Evolutionary conservation across 2,113 vertebrate species (phyloP), one percentile per base, ranked within the genome.

Genomic region (Meleagris gallopavo): DNA sequence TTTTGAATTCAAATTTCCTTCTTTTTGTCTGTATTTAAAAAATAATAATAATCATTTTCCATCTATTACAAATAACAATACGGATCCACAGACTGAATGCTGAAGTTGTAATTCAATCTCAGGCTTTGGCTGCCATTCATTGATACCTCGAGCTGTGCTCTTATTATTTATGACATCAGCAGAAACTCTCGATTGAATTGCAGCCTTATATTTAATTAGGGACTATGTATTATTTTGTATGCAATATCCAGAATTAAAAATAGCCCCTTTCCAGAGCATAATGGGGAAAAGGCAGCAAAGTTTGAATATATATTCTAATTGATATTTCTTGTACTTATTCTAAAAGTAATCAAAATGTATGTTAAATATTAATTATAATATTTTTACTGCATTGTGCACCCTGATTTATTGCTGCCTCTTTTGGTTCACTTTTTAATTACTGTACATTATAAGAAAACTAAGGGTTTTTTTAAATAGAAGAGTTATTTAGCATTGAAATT

Each of bases 291-390:
- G 95, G 96, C 95, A 97, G 96, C 95, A 97, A 98, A 97, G 94
- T 97, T 97, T 98, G 97, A 98, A 98, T 98, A 98, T 98, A 98
- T 97, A 98, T 96, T 97, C 97, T 98, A 98, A 98, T 98, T 98
- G 98, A 97, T 98, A 98, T 98, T 98, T 98, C 98, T 97, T 97
- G 97, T 97, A 97, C 97, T 97, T 97, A 97, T 92, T 97, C 97
- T 97, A 96, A 98, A 98, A 98, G 97, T 97, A 98, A 98, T 98
- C 98, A 98, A 98, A 98, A 98, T 88, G 96, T 97, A 97, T 96
- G 98, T 97, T 98, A 98, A 98, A 98, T 98, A 98, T 98, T 98
- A 98, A 98, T 98, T 98, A 97, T 98, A 98, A 97, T 98, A 98
- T 98, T 97, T 98, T 97, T 95, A 95, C 95, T 90, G 88, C 97